phyloP scores from a whole-genome alignment of 2,113 vertebrate species.

The Thomomys bottae region DNA sequence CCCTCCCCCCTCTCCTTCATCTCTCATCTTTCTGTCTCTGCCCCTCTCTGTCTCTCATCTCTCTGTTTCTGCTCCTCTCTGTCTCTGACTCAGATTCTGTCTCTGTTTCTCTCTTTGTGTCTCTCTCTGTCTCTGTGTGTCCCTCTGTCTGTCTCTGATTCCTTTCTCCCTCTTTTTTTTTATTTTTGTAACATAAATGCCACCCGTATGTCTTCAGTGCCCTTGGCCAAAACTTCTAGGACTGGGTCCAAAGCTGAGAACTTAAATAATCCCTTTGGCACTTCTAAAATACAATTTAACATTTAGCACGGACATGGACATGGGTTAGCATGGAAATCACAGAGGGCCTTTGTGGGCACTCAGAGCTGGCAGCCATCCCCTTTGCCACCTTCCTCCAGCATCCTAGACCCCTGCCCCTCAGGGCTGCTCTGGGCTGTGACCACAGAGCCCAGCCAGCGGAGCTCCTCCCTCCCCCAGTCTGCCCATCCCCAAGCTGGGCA shows the following conservation, averaged over 20 bases:
- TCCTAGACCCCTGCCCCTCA: fast-evolving
- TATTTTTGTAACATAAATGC: background rate
- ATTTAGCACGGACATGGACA: constrained; percentile 6
- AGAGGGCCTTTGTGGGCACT: background rate
- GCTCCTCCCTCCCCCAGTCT: background rate
- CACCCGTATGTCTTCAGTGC: background rate
- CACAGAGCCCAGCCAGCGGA: background rate
- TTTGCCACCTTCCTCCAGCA: background rate
- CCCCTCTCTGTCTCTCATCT: too few relatives aligned
- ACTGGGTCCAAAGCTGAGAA: constrained; percentile 35
- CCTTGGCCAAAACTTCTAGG: constrained; percentile 48
- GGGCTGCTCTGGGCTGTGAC: background rate
- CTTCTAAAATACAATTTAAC: constrained; percentile 31
- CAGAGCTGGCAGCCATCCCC: background rate
- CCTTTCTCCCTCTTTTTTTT: background rate
- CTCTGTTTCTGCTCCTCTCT: too few relatives aligned
- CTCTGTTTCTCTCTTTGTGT: too few relatives aligned
- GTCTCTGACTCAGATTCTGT: too few relatives aligned
- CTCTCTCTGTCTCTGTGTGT: too few relatives aligned
- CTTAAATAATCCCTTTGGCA: constrained; percentile 6
- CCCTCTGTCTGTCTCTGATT: too few relatives aligned
- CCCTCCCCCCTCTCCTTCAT: too few relatives aligned
- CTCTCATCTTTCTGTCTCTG: too few relatives aligned
- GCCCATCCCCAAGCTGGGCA: background rate
- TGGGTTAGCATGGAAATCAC: background rate